phyloP scores from a whole-genome alignment of 2,888 invertebrate genomes.

The Drosophila merina region DNA sequence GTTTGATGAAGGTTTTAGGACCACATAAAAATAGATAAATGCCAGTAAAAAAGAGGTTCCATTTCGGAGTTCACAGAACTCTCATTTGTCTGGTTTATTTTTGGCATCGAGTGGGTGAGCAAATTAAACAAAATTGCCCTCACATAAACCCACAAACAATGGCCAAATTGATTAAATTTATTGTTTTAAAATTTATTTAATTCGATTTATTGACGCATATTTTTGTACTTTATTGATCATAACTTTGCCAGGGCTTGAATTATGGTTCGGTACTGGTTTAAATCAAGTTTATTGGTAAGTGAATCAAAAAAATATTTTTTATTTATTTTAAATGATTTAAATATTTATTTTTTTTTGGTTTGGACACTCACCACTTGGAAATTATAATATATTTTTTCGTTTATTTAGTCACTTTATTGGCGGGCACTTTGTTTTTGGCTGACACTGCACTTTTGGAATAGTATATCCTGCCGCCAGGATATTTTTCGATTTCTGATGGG shows the following conservation, averaged over 20 bases:
- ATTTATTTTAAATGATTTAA: conserved; percentile 6
- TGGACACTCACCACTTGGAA: conserved; percentile 30
- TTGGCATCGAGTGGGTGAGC: conserved; percentile 8
- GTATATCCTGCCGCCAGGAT: conserved; percentile 66
- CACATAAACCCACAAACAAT: conserved; percentile 16
- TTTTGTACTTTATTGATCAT: conserved; percentile 22
- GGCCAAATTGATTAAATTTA: conserved; percentile 14
- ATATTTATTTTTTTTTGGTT: not conserved
- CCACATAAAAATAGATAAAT: conserved; percentile 66
- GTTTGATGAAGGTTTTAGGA: conserved; percentile 65
- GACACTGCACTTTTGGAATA: conserved; percentile 14
- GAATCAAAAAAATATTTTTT: conserved; percentile 7
- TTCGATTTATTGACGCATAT: conserved; percentile 24
- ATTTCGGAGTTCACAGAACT: conserved; percentile 24
- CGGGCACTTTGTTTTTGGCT: conserved; percentile 10
- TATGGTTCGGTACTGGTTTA: conserved; percentile 26
- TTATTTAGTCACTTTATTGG: conserved; percentile 9
- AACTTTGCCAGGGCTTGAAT: conserved; percentile 30
- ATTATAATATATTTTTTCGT: not conserved
- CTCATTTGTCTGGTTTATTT: conserved; percentile 32
- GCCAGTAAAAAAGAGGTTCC: conserved; percentile 32
- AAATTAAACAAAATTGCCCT: conserved; percentile 13
- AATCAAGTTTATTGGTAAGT: conserved; percentile 40
- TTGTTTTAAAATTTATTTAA: conserved; percentile 18
- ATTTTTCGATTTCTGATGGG: conserved; percentile 21